Conservation (phyloP, 53 echinoderm and acorn worm species). For the Arbacia lixula region DNA sequence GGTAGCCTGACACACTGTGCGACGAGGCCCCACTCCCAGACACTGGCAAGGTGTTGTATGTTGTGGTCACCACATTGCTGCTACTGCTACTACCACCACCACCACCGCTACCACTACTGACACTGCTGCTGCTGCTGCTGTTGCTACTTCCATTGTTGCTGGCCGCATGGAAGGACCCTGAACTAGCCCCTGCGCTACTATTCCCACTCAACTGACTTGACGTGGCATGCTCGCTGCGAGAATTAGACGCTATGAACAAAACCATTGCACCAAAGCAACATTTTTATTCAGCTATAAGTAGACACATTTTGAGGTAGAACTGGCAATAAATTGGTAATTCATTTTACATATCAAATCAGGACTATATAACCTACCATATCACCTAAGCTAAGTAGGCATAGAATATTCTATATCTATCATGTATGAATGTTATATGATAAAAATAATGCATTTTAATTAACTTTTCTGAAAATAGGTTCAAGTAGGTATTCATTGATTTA, state of each 20-base stretch:
- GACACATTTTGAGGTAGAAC: too few species aligned
- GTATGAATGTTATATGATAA: too few species aligned
- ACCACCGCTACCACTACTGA: neutral
- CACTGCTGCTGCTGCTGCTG: neutral
- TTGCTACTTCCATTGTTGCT: neutral
- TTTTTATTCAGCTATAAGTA: too few species aligned
- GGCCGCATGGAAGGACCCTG: neutral
- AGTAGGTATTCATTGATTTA: too few species aligned
- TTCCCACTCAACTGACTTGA: conserved; percentile 6
- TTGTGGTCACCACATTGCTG: conserved; percentile 19
- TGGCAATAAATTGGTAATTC: too few species aligned
- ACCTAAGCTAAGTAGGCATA: too few species aligned
- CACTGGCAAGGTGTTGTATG: conserved; percentile 11
- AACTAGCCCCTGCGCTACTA: neutral
- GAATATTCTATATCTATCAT: too few species aligned
- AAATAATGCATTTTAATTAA: too few species aligned
- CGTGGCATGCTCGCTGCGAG: conserved; percentile 18
- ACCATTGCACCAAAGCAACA: neutral
- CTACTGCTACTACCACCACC: conserved; percentile 28
- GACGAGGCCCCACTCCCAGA: neutral
- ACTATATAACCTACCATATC: too few species aligned
- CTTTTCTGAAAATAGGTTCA: too few species aligned
- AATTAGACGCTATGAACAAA: conserved; percentile 1
- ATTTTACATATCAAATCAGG: too few species aligned
- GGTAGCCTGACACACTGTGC: conserved; percentile 14